These are phyloP conservation scores for Ptilonorhynchus violaceus DNA, from an alignment of 2,113 vertebrate genomes.

Conservation along the genomic window DNA sequence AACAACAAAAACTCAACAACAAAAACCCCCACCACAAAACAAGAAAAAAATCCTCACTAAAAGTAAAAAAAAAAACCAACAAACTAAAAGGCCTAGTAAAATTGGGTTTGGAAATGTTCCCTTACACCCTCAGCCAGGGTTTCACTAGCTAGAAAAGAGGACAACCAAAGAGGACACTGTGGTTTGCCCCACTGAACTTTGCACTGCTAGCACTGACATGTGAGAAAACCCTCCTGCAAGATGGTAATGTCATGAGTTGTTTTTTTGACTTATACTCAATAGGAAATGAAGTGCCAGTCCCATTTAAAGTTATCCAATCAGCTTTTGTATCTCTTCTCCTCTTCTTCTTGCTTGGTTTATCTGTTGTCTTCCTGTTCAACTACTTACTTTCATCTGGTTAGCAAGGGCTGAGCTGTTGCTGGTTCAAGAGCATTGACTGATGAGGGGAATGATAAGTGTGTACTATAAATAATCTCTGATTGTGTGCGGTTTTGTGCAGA, in stretches of 20 bases:
- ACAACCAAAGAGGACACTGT: not conserved
- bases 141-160: not conserved
- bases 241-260: not conserved
- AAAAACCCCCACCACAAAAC: not conserved
- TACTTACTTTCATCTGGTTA: constrained; percentile 6
- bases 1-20: not conserved
- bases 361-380: not conserved
- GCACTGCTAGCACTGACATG: not conserved
- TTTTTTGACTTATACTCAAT: not conserved
- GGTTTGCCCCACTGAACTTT: not conserved
- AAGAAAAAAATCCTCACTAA: not conserved
- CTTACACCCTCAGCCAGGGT: not conserved
- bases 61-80: not conserved
- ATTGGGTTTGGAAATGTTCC: not conserved
- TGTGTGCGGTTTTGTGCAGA: constrained; percentile 71
- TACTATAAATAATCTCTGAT: not conserved
- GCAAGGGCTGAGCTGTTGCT: not conserved
- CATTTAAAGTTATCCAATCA: constrained; percentile 1
- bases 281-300: not conserved
- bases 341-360: not conserved
- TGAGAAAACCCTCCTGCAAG: not conserved
- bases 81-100: not conserved
- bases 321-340: not conserved
- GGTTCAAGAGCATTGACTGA: not conserved
- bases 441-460: not conserved